Base-by-base conservation (phyloP, 2,888 invertebrate species). In the Cylloceria caligata region DNA sequence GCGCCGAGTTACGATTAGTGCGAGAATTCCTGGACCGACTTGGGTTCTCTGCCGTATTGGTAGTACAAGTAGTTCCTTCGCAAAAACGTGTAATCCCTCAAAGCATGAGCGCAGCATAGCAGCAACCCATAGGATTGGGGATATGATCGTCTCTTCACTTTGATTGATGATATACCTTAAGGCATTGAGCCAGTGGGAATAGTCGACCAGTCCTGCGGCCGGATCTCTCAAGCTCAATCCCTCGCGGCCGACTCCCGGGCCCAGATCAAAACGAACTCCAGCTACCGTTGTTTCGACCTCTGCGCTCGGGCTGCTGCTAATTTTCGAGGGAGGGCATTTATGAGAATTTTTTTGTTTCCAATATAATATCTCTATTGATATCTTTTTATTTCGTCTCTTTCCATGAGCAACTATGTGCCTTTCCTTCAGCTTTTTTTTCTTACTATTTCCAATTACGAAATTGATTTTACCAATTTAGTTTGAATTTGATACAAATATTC, bases 161-260 rank as follows among this genome's bases (percentile, higher is more conserved):
- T 62, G 75, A 72, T 76, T 67, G 79, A 72, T 62, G 55, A 36
- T 71, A 93, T 94, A 93, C 93, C 93, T 93, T 93, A 93, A 90
- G 92, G 93, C 92, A 89, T 93, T 94, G 89, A 94, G 93, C 95
- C 95, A 95, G 89, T 94, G 93, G 89, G 94, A 94, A 93, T 94
- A 94, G 91, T 94, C 94, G 92, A 94, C 93, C 87, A 94, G 92
- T 91, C 94, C 94, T 88, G 93, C 93, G 89, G 93, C 93, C 78
- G 94, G 94, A 88, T 93, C 93, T 90, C 93, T 94, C 88, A 94
- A 91, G 88, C 94, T 94, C 90, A 94, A 93, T 90, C 94, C 94
- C 88, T 93, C 93, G 86, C 93, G 93, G 90, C 94, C 94, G 86
- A 93, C 93, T 88, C 94, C 94, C 87, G 92, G 92, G 85, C 92